Evolutionary conservation across 2,888 invertebrate genomes (phyloP).

Genomic region (Lepidochrysops patricia): DNA sequence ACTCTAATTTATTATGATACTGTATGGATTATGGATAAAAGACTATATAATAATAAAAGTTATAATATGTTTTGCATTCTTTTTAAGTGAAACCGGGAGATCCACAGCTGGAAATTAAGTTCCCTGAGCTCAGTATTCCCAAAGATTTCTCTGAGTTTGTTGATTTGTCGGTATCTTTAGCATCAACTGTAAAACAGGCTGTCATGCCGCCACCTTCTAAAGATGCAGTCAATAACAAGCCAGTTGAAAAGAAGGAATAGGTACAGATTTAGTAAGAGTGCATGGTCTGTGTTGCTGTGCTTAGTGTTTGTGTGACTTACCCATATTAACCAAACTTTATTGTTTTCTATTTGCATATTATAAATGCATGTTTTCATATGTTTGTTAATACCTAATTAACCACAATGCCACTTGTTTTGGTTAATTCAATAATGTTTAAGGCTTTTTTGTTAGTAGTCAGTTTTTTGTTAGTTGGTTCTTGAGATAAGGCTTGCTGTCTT

Average conservation of each 20-base stretch:
- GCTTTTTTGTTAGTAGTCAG: too few species aligned
- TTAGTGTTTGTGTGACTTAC: slow-evolving; percentile 11
- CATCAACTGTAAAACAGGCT: slow-evolving; percentile 54
- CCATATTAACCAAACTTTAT: too few species aligned
- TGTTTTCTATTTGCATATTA: too few species aligned
- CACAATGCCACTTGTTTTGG: too few species aligned
- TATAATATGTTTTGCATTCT: slow-evolving; percentile 8
- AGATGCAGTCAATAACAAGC: slow-evolving; percentile 39
- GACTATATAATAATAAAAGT: neutral
- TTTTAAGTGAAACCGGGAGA: slow-evolving; percentile 79
- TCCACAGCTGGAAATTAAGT: slow-evolving; percentile 74
- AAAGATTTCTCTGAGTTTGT: slow-evolving; percentile 74
- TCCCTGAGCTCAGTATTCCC: slow-evolving; percentile 76
- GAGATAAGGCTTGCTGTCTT: too few species aligned
- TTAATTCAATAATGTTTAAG: too few species aligned
- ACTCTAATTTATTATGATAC: neutral
- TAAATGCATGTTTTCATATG: too few species aligned
- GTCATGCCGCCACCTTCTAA: slow-evolving; percentile 64
- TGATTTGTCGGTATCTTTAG: slow-evolving; percentile 56
- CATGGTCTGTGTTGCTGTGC: slow-evolving; percentile 18
- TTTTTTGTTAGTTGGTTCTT: too few species aligned
- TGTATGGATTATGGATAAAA: neutral
- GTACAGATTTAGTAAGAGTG: slow-evolving; percentile 33
- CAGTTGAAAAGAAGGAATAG: slow-evolving; percentile 55
- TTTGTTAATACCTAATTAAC: too few species aligned